Percentiles rank a stretch among this genome's conserved stretches.
phyloP scores from a whole-genome alignment of 2,888 invertebrate species.

The Muscina levida region DNA sequence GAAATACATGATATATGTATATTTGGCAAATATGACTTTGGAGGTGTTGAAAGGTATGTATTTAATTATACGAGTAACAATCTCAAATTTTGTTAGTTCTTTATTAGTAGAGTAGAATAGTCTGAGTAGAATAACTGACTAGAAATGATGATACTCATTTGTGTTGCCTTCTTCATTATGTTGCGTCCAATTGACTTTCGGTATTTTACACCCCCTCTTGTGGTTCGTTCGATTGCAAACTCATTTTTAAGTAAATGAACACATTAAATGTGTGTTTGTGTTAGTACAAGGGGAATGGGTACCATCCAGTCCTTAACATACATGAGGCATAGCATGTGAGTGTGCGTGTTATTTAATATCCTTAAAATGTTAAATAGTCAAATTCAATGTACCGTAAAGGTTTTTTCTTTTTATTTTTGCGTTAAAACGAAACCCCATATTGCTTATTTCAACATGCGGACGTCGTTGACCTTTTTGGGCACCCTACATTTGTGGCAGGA shows the following conservation, averaged over 20 bases:
- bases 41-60: no score
- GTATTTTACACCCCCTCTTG: conserved; percentile 1
- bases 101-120: no score
- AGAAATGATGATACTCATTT: no score
- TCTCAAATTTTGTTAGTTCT: no score
- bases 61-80: no score
- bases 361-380: conserved; percentile 43
- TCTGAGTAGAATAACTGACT: no score
- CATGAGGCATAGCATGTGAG: background rate
- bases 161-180: no score
- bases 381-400: conserved; percentile 43
- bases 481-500: conserved; percentile 9
- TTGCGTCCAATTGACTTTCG: conserved; percentile 36
- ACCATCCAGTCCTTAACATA: background rate
- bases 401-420: no score
- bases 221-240: conserved; percentile 16
- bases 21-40: no score
- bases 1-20: no score
- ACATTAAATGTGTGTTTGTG: conserved; percentile 7
- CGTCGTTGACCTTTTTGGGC: conserved; percentile 34
- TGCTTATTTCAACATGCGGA: conserved; percentile 1
- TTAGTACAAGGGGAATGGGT: background rate
- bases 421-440: no score
- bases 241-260: conserved; percentile 44
- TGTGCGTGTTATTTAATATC: conserved; percentile 49